Evolutionary conservation across 2,888 invertebrate genomes (phyloP).

Genomic region (Pammene aurita): DNA sequence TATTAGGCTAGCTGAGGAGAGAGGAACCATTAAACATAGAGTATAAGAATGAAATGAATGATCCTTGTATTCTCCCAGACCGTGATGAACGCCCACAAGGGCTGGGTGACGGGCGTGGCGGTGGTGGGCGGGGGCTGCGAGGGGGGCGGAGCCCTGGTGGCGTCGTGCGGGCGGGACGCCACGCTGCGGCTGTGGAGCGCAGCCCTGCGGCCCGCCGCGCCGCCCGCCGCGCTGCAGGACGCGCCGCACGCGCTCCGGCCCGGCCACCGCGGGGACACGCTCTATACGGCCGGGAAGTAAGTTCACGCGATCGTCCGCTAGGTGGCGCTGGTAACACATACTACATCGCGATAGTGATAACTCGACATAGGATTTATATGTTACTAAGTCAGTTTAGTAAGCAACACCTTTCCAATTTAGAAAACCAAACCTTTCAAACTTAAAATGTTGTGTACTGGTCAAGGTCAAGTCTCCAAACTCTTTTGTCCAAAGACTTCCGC

Average conservation of each 20-base stretch:
- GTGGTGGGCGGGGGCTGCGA: conserved; percentile 49
- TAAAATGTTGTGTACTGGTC: too few species aligned
- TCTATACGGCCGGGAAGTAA: conserved; percentile 88
- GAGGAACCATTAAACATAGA: too few species aligned
- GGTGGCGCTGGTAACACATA: background rate
- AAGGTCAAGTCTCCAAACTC: too few species aligned
- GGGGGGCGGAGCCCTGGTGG: conserved; percentile 75
- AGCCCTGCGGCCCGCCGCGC: conserved; percentile 68
- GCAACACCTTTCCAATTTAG: too few species aligned
- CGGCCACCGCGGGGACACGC: conserved; percentile 52
- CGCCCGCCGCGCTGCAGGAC: conserved; percentile 75
- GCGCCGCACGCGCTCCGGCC: conserved; percentile 88
- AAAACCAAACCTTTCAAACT: too few species aligned
- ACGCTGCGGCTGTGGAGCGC: conserved; percentile 89
- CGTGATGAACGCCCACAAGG: conserved; percentile 92
- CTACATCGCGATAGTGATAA: background rate
- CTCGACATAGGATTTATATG: too few species aligned
- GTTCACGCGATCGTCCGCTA: background rate
- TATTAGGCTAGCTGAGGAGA: too few species aligned
- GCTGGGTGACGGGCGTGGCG: conserved; percentile 91
- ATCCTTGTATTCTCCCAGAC: conserved; percentile 52
- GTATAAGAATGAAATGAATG: too few species aligned
- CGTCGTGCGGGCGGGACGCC: conserved; percentile 91
- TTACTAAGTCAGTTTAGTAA: too few species aligned
- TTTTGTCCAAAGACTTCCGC: too few species aligned